Evolutionary conservation across 2,113 vertebrate species (phyloP).

Genomic region (Anolis carolinensis): DNA sequence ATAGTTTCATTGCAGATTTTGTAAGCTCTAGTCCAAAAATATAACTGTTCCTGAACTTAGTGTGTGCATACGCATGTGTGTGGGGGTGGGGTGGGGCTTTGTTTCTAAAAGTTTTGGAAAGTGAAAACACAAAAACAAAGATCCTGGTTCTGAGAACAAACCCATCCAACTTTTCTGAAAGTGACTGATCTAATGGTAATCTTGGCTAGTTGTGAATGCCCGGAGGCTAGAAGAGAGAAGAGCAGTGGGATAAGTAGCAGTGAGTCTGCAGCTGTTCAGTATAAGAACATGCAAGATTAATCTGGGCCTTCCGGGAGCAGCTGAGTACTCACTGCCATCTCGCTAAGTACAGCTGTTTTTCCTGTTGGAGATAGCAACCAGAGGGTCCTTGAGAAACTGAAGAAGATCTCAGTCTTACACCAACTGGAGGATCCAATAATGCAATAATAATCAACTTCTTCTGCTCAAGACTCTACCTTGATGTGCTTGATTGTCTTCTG

Average conservation of each 20-base stretch:
- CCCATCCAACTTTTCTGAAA: background rate
- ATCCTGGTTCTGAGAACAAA: background rate
- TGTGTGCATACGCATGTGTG: too few species aligned
- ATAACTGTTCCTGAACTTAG: too few species aligned
- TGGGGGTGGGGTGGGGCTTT: too few species aligned
- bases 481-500: background rate
- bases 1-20: background rate
- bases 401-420: background rate
- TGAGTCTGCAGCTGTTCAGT: slow-evolving; percentile 14
- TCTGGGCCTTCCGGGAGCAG: slow-evolving; percentile 4
- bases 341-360: slow-evolving; percentile 14
- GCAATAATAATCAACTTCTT: background rate
- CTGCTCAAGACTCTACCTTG: background rate
- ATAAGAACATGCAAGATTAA: slow-evolving; percentile 22
- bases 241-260: slow-evolving; percentile 1
- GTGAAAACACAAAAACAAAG: background rate
- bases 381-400: background rate
- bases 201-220: background rate
- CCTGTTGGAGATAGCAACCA: background rate
- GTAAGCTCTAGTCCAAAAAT: too few species aligned
- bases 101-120: too few species aligned
- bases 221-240: slow-evolving; percentile 1
- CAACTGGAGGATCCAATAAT: background rate
- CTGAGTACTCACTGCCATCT: background rate
- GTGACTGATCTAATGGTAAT: background rate